phyloP scores from a whole-genome alignment of 2,888 invertebrate genomes.

The Mythimna loreyi region DNA sequence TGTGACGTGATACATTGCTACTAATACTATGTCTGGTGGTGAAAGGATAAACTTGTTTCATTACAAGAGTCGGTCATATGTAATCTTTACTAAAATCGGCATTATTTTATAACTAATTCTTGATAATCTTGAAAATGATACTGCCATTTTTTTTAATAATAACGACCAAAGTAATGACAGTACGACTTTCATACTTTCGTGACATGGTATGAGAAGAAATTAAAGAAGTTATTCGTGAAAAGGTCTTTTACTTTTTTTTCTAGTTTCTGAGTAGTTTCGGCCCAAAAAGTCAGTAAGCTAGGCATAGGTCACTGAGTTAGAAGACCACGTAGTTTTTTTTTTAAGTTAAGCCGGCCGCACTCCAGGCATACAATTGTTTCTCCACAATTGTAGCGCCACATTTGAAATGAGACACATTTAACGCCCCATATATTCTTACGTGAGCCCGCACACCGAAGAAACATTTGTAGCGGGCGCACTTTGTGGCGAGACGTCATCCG shows the following conservation, averaged over 20 bases:
- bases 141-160: constrained; percentile 19
- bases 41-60: not conserved
- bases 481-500: no score
- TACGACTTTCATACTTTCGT: not conserved
- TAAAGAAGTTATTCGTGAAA: constrained; percentile 1
- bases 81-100: constrained; percentile 29
- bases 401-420: no score
- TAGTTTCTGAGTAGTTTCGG: not conserved
- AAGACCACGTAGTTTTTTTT: no score
- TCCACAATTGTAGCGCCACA: no score
- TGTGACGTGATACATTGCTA: not conserved
- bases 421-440: no score
- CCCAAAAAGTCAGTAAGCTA: no score
- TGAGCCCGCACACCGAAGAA: no score
- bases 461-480: no score
- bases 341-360: no score
- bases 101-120: constrained; percentile 39
- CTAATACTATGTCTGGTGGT: no score
- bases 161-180: constrained; percentile 20
- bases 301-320: no score
- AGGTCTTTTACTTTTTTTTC: constrained; percentile 4
- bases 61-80: constrained; percentile 25
- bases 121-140: constrained; percentile 25
- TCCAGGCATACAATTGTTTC: no score
- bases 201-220: not conserved